A percentile compares a stretch with the other conserved stretches of the same genome.
Conservation (phyloP, 2,888 invertebrate species). For the Sceliomorpha sp. region DNA sequence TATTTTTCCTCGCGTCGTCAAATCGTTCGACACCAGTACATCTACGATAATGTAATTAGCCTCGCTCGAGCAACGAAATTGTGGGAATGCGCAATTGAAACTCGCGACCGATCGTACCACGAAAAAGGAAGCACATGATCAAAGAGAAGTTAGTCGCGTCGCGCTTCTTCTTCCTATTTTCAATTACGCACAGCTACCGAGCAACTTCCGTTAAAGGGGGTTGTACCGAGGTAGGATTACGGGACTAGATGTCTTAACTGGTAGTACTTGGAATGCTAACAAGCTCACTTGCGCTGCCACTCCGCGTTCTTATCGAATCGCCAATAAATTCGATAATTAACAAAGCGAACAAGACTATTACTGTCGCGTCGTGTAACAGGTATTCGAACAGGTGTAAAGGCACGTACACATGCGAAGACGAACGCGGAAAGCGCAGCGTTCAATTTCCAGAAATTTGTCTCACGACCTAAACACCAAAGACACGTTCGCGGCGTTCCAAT, state of each 20-base stretch:
- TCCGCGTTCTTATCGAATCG: slow-evolving; percentile 52
- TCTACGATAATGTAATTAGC: too few species aligned
- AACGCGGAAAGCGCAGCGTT: slow-evolving; percentile 4
- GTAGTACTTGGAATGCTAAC: slow-evolving; percentile 46
- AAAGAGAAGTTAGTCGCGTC: too few species aligned
- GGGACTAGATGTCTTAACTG: slow-evolving; percentile 30
- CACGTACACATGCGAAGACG: slow-evolving; percentile 8
- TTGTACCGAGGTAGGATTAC: neutral
- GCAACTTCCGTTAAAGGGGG: slow-evolving; percentile 24
- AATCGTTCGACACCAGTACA: too few species aligned
- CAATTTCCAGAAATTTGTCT: too few species aligned
- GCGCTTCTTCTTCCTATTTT: too few species aligned
- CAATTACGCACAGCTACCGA: slow-evolving; percentile 2
- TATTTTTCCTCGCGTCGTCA: too few species aligned
- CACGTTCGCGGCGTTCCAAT: too few species aligned
- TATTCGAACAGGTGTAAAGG: slow-evolving; percentile 49
- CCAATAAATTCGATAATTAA: slow-evolving; percentile 60
- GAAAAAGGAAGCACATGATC: too few species aligned
- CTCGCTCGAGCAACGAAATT: too few species aligned
- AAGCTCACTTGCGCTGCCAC: slow-evolving; percentile 36
- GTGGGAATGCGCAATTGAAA: too few species aligned
- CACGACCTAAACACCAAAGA: too few species aligned
- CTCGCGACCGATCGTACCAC: too few species aligned
- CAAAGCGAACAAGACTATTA: slow-evolving; percentile 56
- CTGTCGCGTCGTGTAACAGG: slow-evolving; percentile 45